Base-by-base conservation (phyloP, 2,888 invertebrate genomes). In the Anodontia alba region DNA sequence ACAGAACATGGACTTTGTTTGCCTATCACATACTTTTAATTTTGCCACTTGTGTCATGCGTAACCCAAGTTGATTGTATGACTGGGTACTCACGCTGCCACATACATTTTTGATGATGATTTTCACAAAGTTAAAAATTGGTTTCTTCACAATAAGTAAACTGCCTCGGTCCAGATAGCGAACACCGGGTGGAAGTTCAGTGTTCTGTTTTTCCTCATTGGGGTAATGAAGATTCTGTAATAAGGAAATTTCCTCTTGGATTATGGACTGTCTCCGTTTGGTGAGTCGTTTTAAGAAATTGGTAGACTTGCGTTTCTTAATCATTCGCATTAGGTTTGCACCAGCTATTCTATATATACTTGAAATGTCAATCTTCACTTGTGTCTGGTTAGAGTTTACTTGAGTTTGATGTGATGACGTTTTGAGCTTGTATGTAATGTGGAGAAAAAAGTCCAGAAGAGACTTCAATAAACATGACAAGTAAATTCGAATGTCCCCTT, bases 331-430 rank as follows among this genome's bases (percentile, higher is more conserved):
- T 29, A 20, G 57, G 29, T 57, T 57, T 26, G 57, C 57, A 26
- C 57, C 57, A 7, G 57, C 57, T 57, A 57, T 57, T 17, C 57
- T 57, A 29, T n/a, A n/a, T n/a, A n/a, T n/a, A n/a, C n/a, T n/a
- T n/a, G n/a, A n/a, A n/a, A n/a, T n/a, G n/a, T n/a, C n/a, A 3
- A 57, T 29, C 29, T 10, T 17, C 29, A 26, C 7, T 26, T 29
- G 23, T 29, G 2, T 57, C 29, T 23, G 26, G 29, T 57, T n/a
- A n/a, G n/a, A n/a, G n/a, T n/a, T n/a, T n/a, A n/a, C n/a, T n/a
- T n/a, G n/a, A n/a, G n/a, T n/a, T 51, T 12, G 23, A 12, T n/a
- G 51, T 51, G 51, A 51, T n/a, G 10, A n/a, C n/a, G 8, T 15
- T n/a, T 51, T 51, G 5, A 51, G 23, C n/a, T 51, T 51, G 51